These are phyloP conservation scores for Reticulitermes lucifugus DNA, from an alignment of 2,888 invertebrate genomes.

Conservation along the genomic window DNA sequence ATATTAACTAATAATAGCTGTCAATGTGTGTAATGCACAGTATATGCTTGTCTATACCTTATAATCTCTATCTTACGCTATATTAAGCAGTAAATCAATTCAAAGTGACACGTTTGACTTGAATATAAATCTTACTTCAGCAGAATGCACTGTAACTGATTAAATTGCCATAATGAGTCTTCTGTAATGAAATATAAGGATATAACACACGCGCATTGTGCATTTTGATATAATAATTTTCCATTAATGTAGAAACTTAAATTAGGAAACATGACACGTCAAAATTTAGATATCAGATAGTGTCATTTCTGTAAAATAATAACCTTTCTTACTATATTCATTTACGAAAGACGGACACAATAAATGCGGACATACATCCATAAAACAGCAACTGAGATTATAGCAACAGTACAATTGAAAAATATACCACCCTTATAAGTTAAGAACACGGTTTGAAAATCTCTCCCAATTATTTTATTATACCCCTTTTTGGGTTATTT, in stretches of 20 bases:
- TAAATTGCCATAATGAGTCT: neutral
- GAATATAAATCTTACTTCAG: neutral
- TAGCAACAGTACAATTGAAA: too few species aligned
- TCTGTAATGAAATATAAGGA: neutral
- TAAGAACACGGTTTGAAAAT: too few species aligned
- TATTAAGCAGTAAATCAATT: neutral
- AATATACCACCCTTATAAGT: too few species aligned
- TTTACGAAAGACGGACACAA: too few species aligned
- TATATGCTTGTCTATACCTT: too few species aligned
- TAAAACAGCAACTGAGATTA: too few species aligned
- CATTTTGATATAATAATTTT: slow-evolving; percentile 26
- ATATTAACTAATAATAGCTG: too few species aligned
- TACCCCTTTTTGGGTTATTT: too few species aligned
- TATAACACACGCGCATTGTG: slow-evolving; percentile 13
- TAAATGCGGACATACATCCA: too few species aligned
- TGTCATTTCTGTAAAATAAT: neutral
- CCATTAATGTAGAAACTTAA: slow-evolving; percentile 11
- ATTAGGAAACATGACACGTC: neutral
- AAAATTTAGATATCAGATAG: neutral
- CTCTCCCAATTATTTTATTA: too few species aligned
- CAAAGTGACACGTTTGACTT: slow-evolving; percentile 8
- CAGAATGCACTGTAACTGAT: neutral
- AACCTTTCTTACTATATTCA: neutral
- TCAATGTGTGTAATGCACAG: too few species aligned
- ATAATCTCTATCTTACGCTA: too few species aligned